A percentile compares a stretch with the other conserved stretches of the same genome.
phyloP scores from a whole-genome alignment of 2,888 invertebrate species.

The Encarsia formosa region DNA sequence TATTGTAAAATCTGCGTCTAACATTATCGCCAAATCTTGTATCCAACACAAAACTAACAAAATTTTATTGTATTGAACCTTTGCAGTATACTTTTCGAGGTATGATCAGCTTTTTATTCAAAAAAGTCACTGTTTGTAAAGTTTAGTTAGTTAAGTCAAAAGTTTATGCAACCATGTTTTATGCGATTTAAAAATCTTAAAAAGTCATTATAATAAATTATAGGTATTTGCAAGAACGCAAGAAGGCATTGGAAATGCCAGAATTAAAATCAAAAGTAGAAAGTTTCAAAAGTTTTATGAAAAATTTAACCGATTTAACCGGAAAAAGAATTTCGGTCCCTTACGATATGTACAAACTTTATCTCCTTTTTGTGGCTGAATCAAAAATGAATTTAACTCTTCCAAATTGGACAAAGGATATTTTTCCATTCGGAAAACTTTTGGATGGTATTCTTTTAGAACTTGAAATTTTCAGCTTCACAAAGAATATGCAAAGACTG shows the following conservation, averaged over 20 bases:
- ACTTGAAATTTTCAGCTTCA: conserved; percentile 57
- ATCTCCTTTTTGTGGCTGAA: conserved; percentile 47
- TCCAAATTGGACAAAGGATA: conserved; percentile 57
- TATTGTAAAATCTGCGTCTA: too few relatives aligned
- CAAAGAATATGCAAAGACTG: conserved; percentile 52
- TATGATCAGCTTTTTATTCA: too few relatives aligned
- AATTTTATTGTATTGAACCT: too few relatives aligned
- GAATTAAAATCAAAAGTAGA: conserved; percentile 28
- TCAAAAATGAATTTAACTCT: conserved; percentile 55
- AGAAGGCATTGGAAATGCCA: conserved; percentile 18
- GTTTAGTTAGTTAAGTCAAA: too few relatives aligned
- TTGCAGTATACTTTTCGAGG: too few relatives aligned
- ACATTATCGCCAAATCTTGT: too few relatives aligned
- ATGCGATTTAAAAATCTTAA: too few relatives aligned
- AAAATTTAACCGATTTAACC: conserved; percentile 28
- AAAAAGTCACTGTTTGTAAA: too few relatives aligned
- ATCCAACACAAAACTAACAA: too few relatives aligned
- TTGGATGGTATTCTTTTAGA: conserved; percentile 55
- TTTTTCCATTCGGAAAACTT: conserved; percentile 54
- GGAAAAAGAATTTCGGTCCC: conserved; percentile 31
- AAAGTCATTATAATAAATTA: too few relatives aligned
- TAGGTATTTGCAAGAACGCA: conserved; percentile 33
- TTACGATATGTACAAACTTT: conserved; percentile 34
- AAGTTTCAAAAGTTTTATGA: conserved; percentile 28
- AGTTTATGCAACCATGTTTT: too few relatives aligned